phyloP scores from a whole-genome alignment of 2,797 vertebrate genomes.

The Lithobates pipiens region DNA sequence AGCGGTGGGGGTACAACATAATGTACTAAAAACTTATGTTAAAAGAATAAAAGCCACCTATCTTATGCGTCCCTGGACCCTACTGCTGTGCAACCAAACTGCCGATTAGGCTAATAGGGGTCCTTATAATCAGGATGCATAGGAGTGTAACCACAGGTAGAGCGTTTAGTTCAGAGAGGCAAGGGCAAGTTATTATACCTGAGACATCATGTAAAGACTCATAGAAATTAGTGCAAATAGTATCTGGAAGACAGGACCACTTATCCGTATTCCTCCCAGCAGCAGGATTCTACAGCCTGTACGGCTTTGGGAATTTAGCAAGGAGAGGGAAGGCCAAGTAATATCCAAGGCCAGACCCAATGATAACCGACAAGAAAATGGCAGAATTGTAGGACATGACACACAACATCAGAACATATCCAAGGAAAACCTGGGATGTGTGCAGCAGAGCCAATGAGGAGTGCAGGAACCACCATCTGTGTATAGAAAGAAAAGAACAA shows the following conservation, averaged over 20 bases:
- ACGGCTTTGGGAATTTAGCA: constrained; percentile 42
- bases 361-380: constrained; percentile 90
- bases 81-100: too few relatives aligned
- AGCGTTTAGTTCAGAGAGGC: too few relatives aligned
- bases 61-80: too few relatives aligned
- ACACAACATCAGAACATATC: constrained; percentile 93
- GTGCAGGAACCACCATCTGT: constrained; percentile 83
- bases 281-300: constrained; percentile 13
- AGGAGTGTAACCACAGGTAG: too few relatives aligned
- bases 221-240: not conserved
- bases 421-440: constrained; percentile 87
- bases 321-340: constrained; percentile 88
- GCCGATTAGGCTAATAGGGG: not conserved
- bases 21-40: too few relatives aligned
- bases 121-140: not conserved
- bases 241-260: not conserved
- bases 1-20: too few relatives aligned
- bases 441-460: constrained; percentile 82
- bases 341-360: constrained; percentile 86
- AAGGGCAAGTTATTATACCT: too few relatives aligned
- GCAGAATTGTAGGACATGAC: constrained; percentile 97
- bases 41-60: too few relatives aligned
- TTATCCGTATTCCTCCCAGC: not conserved
- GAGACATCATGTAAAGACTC: not conserved
- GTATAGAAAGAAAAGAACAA: constrained; percentile 1